Base-by-base conservation (phyloP, 1,140 invertebrate species). In the Neelides sp. region DNA sequence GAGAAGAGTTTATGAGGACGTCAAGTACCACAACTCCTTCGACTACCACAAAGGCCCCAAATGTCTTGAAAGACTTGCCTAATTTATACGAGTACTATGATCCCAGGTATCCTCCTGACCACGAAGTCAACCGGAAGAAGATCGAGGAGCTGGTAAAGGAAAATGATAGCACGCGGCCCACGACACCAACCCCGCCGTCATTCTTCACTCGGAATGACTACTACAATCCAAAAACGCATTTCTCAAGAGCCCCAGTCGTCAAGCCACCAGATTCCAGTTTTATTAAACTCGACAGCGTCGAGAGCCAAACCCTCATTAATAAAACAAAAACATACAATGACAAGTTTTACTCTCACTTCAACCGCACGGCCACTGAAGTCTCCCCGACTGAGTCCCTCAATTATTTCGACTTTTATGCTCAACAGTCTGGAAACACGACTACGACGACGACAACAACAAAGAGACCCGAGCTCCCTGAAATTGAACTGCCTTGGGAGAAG, bases 101-200 rank as follows among this genome's bases (percentile, higher is more conserved):
- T 34, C 59, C 59, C 0, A 22, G 59, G 19, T 61, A 34, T 46
- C 51, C 59, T n/a, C 59, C 59, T 15, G 48, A 61, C 36, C 59
- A 61, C 28, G 52, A 54, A 32, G 22, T 57, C 3, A 61, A 72
- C 73, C 85, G 71, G 81, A 83, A 85, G 77, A 82, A 73, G 63
- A 44, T 65, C 63, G 59, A 44, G 45, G n/a, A 53, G 57, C 1
- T 58, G 8, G 12, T 37, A 22, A 10, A n/a, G 15, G 12, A 39
- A 0, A 68, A 71, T 0, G 70, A 71, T 0, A 69, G 71, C 0
- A 71, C 71, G 0, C 65, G 65, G 2, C 66, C 68, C 2, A 54
- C 52, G 22, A 46, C 55, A 26, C 32, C 27, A 15, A 27, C 46
- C 10, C 27, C 27, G 20, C 12, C 24, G 17, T n/a, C 41, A 3